These are phyloP conservation scores for Meta bourneti DNA, from an alignment of 2,888 invertebrate genomes.

Conservation along the genomic window DNA sequence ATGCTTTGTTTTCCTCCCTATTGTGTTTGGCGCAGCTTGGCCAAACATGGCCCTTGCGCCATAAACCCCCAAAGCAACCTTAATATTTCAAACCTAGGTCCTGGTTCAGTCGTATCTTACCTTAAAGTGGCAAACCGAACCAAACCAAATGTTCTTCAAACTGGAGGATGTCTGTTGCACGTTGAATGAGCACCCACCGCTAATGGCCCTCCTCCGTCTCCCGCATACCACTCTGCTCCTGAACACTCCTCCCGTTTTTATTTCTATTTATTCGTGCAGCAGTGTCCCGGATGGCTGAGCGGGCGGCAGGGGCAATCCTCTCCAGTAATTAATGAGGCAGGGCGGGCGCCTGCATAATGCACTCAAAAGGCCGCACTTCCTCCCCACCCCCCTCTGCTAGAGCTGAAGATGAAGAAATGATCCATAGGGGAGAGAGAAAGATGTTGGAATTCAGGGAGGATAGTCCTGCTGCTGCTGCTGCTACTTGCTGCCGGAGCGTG, in stretches of 20 bases:
- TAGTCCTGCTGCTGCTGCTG: slow-evolving; percentile 1
- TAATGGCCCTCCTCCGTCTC: neutral
- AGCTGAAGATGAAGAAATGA: slow-evolving; percentile 71
- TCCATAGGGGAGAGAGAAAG: slow-evolving; percentile 64
- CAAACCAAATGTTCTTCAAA: too few species aligned
- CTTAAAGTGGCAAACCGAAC: too few species aligned
- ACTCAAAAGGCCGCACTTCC: slow-evolving; percentile 73
- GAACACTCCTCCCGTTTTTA: neutral
- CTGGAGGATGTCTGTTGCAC: too few species aligned
- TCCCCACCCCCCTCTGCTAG: slow-evolving; percentile 6
- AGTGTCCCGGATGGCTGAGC: neutral
- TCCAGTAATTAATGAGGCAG: slow-evolving; percentile 76
- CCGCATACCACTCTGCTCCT: slow-evolving; percentile 48
- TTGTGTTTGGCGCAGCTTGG: too few species aligned
- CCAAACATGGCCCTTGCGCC: too few species aligned
- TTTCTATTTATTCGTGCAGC: too few species aligned
- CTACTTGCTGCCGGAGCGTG: neutral
- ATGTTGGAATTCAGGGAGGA: slow-evolving; percentile 56
- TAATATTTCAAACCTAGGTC: too few species aligned
- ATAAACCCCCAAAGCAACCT: too few species aligned
- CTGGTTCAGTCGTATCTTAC: too few species aligned
- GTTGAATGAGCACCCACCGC: too few species aligned
- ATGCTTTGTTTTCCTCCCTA: too few species aligned
- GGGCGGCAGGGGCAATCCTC: slow-evolving; percentile 53
- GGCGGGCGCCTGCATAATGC: slow-evolving; percentile 72